A percentile compares a stretch with the other conserved stretches of the same genome.
Conservation (phyloP, 2,888 invertebrate genomes). For the Arrhopalites spinosus region DNA sequence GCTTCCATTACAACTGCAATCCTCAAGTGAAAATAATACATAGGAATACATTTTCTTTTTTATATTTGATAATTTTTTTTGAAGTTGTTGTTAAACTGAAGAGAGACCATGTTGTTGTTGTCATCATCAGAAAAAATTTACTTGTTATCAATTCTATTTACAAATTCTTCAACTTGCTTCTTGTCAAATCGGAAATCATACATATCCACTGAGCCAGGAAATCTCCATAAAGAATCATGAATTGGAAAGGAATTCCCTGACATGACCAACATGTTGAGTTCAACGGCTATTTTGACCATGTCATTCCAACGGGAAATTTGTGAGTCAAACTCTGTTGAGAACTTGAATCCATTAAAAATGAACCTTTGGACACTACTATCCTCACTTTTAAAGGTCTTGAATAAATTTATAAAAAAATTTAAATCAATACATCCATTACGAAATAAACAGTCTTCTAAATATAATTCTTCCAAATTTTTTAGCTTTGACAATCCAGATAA, state of each 20-base stretch:
- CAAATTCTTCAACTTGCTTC: conserved; percentile 13
- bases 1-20: too few species aligned
- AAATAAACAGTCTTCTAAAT: conserved; percentile 33
- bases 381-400: conserved; percentile 8
- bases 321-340: background rate
- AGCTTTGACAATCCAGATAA: conserved; percentile 14
- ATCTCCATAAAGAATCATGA: background rate
- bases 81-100: too few species aligned
- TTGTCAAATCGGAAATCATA: conserved; percentile 33
- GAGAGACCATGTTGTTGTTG: too few species aligned
- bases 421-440: conserved; percentile 16
- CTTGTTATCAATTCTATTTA: background rate
- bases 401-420: conserved; percentile 11
- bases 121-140: too few species aligned
- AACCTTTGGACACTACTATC: conserved; percentile 27
- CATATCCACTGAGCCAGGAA: background rate
- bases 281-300: background rate
- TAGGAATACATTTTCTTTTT: too few species aligned
- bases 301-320: background rate
- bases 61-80: too few species aligned
- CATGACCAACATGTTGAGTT: background rate
- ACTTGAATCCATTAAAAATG: conserved; percentile 18
- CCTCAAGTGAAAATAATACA: too few species aligned
- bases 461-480: conserved; percentile 29
- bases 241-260: background rate